A percentile compares a stretch with the other conserved stretches of the same genome.
Conservation (phyloP, 2,797 vertebrate species). For the Eupleurogrammus muticus region DNA sequence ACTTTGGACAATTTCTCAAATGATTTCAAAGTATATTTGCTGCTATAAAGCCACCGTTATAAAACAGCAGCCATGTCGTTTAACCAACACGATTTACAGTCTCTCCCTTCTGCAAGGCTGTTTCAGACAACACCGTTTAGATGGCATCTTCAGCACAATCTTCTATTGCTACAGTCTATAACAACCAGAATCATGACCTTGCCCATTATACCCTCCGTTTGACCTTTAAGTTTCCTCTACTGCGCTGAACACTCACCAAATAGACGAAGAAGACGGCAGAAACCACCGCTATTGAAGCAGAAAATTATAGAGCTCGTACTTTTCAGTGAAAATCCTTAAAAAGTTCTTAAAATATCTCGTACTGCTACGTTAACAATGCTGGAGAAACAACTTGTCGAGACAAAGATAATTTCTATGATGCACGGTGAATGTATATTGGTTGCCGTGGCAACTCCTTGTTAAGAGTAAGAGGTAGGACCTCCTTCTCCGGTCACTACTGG, state of each 20-base stretch:
- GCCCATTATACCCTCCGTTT: too few relatives aligned
- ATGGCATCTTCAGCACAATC: background rate
- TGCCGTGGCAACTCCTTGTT: slow-evolving; percentile 41
- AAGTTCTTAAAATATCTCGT: too few relatives aligned
- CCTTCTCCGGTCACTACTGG: slow-evolving; percentile 4
- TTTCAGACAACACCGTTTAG: background rate
- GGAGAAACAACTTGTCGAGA: slow-evolving; percentile 5
- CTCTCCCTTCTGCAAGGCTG: background rate
- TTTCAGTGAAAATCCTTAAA: background rate
- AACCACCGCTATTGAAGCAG: background rate
- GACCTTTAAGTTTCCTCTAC: background rate
- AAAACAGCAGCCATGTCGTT: too few relatives aligned
- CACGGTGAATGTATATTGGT: slow-evolving; percentile 7
- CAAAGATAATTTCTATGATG: slow-evolving; percentile 4
- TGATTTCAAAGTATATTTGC: too few relatives aligned
- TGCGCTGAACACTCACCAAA: background rate
- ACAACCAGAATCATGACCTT: background rate
- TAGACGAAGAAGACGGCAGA: background rate
- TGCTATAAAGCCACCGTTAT: too few relatives aligned
- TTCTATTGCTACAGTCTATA: background rate
- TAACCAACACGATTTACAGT: too few relatives aligned
- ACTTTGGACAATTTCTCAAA: too few relatives aligned
- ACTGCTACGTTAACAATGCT: background rate
- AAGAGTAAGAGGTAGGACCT: slow-evolving; percentile 7
- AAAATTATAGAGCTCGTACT: too few relatives aligned